These are phyloP conservation scores for Pachyrhynchus sulphureomaculatus DNA, from an alignment of 1,140 invertebrate species.

Conservation along the genomic window DNA sequence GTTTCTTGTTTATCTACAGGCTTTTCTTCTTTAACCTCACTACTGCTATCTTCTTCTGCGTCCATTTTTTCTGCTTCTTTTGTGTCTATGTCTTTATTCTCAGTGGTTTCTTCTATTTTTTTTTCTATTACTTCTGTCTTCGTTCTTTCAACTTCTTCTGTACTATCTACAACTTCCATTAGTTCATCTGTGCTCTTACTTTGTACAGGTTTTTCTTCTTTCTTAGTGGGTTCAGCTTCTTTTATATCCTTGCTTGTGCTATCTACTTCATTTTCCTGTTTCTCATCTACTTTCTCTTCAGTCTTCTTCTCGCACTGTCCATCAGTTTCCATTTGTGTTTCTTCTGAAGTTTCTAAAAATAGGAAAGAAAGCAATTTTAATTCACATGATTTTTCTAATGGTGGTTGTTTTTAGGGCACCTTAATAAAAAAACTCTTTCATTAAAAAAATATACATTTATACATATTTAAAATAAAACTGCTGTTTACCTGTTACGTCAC, in stretches of 20 bases:
- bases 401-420: too few species aligned
- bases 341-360: neutral
- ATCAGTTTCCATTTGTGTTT: neutral
- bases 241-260: neutral
- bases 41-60: neutral
- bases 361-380: neutral
- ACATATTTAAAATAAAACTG: too few species aligned
- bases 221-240: neutral
- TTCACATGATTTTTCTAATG: neutral
- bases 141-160: neutral
- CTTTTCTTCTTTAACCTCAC: neutral
- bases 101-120: neutral
- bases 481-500: neutral
- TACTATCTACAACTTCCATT: constrained; percentile 2
- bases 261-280: neutral
- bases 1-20: neutral
- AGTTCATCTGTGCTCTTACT: neutral
- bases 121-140: neutral
- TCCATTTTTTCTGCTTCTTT: neutral
- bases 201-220: neutral
- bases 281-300: neutral
- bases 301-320: neutral
- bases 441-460: too few species aligned
- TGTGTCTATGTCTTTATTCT: neutral
- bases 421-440: too few species aligned